phyloP scores from a whole-genome alignment of 1,140 invertebrate species.

The Araneus ventricosus region DNA sequence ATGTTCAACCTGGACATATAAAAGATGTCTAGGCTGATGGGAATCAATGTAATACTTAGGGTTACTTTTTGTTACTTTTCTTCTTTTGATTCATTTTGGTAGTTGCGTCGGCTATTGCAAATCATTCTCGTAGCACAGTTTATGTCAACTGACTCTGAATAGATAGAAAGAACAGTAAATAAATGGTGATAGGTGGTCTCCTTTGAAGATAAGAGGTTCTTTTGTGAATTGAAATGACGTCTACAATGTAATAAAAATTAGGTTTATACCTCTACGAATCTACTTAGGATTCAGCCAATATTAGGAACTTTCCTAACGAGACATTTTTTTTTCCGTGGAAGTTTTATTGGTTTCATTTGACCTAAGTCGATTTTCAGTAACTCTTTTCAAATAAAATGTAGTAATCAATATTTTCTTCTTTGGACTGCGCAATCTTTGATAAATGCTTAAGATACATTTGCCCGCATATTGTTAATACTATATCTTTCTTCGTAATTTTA shows the following conservation, averaged over 20 bases:
- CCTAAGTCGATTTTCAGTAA: background rate
- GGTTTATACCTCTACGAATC: background rate
- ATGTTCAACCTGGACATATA: slow-evolving; percentile 13
- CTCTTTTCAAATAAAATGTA: background rate
- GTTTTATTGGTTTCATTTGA: background rate
- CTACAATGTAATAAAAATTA: slow-evolving; percentile 26
- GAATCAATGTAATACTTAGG: slow-evolving; percentile 19
- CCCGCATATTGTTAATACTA: too few relatives aligned
- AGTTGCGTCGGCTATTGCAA: slow-evolving; percentile 4
- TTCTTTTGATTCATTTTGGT: slow-evolving; percentile 24
- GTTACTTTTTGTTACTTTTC: slow-evolving; percentile 10
- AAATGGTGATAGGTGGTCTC: background rate
- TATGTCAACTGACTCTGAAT: slow-evolving; percentile 19
- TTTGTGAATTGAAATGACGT: slow-evolving; percentile 4
- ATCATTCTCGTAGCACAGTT: slow-evolving; percentile 24
- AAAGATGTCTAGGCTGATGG: slow-evolving; percentile 5
- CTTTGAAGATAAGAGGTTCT: slow-evolving; percentile 19
- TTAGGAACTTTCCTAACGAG: background rate
- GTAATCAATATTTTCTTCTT: background rate
- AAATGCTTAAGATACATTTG: too few relatives aligned
- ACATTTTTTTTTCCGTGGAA: background rate
- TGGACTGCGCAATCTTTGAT: too few relatives aligned
- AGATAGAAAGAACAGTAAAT: slow-evolving; percentile 40
- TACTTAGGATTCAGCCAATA: background rate
- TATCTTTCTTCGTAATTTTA: too few relatives aligned